phyloP scores from a whole-genome alignment of 2,888 invertebrate species.

The Ichneumoninae sp. region DNA sequence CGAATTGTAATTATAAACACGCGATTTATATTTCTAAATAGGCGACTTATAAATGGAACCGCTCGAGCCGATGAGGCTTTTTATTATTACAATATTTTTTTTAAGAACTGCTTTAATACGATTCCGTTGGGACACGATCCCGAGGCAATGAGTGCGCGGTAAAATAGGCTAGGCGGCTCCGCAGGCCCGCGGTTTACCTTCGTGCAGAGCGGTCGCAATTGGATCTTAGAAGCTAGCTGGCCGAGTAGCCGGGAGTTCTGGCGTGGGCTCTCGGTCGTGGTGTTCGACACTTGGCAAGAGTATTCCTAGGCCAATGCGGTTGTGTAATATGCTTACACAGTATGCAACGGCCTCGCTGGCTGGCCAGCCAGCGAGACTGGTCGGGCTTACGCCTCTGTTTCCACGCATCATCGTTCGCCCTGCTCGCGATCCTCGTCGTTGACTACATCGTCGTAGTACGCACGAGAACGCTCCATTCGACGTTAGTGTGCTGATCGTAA shows the following conservation, averaged over 20 bases:
- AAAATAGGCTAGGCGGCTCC: slow-evolving; percentile 1
- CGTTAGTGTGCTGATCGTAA: slow-evolving; percentile 62
- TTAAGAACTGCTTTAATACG: neutral
- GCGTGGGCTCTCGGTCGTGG: slow-evolving; percentile 35
- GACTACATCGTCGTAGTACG: slow-evolving; percentile 60
- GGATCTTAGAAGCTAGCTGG: slow-evolving; percentile 12
- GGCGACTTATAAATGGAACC: too few relatives aligned
- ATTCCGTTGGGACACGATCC: neutral
- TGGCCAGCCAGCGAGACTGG: slow-evolving; percentile 46
- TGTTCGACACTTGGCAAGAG: slow-evolving; percentile 66
- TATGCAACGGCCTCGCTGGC: slow-evolving; percentile 59
- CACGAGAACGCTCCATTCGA: slow-evolving; percentile 56
- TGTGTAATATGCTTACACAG: slow-evolving; percentile 55
- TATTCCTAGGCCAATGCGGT: slow-evolving; percentile 63
- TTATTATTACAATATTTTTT: neutral
- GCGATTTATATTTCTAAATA: too few relatives aligned
- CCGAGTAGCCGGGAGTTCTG: slow-evolving; percentile 27
- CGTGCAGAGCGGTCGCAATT: slow-evolving; percentile 18
- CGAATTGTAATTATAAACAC: too few relatives aligned
- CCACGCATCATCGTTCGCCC: slow-evolving; percentile 55
- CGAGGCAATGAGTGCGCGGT: neutral
- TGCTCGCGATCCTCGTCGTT: slow-evolving; percentile 35
- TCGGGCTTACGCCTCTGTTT: slow-evolving; percentile 54
- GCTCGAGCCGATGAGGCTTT: too few relatives aligned
- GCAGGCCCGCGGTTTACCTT: neutral